Evolutionary conservation across 2,888 invertebrate species (phyloP).

Genomic region (Podabrus alpinus): DNA sequence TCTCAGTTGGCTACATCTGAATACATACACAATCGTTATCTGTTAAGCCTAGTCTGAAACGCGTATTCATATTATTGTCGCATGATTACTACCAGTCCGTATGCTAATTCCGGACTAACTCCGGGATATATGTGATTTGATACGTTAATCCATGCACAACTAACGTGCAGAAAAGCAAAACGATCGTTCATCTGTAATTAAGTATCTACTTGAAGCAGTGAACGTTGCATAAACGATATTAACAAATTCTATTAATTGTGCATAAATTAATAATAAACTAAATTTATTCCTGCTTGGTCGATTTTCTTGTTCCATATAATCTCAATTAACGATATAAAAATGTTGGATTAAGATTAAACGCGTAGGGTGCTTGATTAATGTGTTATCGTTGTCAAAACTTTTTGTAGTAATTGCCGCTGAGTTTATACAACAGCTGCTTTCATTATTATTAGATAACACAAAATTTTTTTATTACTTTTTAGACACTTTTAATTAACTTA

Average conservation of each 20-base stretch:
- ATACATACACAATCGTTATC: conserved; percentile 23
- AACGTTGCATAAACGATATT: background rate
- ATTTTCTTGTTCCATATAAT: background rate
- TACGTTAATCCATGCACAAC: conserved; percentile 28
- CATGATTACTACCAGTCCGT: conserved; percentile 27
- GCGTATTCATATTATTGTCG: conserved; percentile 27
- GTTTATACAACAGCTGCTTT: conserved; percentile 11
- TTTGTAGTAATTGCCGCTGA: background rate
- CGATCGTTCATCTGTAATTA: background rate
- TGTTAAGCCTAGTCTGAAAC: conserved; percentile 15
- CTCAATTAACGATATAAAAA: background rate
- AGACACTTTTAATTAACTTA: background rate
- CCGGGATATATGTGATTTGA: conserved; percentile 29
- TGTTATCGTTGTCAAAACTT: conserved; percentile 7
- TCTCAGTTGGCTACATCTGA: conserved; percentile 19
- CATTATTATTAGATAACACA: conserved; percentile 1
- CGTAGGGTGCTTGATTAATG: conserved; percentile 2
- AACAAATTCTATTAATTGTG: background rate
- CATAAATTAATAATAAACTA: background rate
- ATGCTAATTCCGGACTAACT: conserved; percentile 28
- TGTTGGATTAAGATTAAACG: conserved; percentile 2
- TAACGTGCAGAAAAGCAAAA: conserved; percentile 14
- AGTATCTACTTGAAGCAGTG: background rate
- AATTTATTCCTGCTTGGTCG: background rate
- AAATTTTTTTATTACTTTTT: background rate